Evolutionary conservation across 2,888 invertebrate genomes (phyloP).

Genomic region (Caenorhabditis imperialis): DNA sequence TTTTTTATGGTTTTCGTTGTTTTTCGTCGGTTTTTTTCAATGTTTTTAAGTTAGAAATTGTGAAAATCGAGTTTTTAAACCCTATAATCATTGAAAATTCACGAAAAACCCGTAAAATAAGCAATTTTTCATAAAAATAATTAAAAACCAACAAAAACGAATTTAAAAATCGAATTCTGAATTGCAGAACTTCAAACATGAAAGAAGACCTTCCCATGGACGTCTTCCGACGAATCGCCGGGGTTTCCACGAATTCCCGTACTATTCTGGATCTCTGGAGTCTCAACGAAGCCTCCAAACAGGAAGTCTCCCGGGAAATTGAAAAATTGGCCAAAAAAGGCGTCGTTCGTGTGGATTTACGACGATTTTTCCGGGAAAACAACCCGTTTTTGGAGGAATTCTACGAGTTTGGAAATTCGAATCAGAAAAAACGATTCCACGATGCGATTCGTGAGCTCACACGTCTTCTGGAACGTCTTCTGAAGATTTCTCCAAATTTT

Average conservation of each 20-base stretch:
- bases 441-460: conserved; percentile 34
- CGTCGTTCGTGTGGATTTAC: conserved; percentile 15
- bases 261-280: conserved; percentile 18
- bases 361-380: conserved; percentile 22
- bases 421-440: conserved; percentile 21
- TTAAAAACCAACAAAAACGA: too few relatives aligned
- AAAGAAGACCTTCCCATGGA: conserved; percentile 23
- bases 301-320: conserved; percentile 3
- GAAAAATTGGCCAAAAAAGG: conserved; percentile 15
- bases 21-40: too few relatives aligned
- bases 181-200: too few relatives aligned
- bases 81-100: too few relatives aligned
- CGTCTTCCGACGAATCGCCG: conserved; percentile 32
- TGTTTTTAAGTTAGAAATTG: too few relatives aligned
- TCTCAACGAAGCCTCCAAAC: conserved; percentile 2
- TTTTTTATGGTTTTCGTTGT: too few relatives aligned
- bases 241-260: conserved; percentile 21
- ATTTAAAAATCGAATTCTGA: too few relatives aligned
- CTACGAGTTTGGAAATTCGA: conserved; percentile 15
- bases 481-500: conserved; percentile 8
- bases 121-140: too few relatives aligned
- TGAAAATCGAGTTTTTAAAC: too few relatives aligned
- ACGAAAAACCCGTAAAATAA: too few relatives aligned
- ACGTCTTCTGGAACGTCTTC: conserved; percentile 28
- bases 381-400: conserved; percentile 29